Conservation (phyloP, 1,140 invertebrate genomes). For the Drosophila miranda region DNA sequence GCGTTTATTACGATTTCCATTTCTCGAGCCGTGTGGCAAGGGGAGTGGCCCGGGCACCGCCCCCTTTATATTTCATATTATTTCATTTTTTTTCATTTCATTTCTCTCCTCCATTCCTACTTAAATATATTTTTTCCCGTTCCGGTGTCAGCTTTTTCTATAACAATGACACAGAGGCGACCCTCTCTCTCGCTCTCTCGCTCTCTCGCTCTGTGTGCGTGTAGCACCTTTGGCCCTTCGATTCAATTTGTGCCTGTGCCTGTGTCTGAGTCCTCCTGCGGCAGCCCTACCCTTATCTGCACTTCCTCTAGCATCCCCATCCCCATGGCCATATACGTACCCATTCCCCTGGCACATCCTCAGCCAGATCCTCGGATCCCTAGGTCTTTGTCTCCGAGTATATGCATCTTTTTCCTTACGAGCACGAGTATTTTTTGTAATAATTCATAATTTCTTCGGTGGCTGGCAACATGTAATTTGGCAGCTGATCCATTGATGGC, state of each 20-base stretch:
- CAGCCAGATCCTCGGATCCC: constrained; percentile 28
- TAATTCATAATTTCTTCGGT: constrained; percentile 49
- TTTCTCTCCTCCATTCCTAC: not conserved
- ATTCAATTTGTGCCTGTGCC: constrained; percentile 3
- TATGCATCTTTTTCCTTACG: constrained; percentile 15
- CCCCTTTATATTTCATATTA: constrained; percentile 47
- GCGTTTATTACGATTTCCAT: constrained; percentile 75
- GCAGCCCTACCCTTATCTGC: constrained; percentile 15
- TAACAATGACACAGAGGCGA: constrained; percentile 54
- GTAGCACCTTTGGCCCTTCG: constrained; percentile 10
- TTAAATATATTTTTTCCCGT: constrained; percentile 40
- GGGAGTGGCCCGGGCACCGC: constrained; percentile 58
- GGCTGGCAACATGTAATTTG: constrained; percentile 61
- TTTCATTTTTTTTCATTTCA: too few relatives aligned
- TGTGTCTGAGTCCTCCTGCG: not conserved
- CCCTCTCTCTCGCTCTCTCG: constrained; percentile 9
- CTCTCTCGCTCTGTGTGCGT: not conserved
- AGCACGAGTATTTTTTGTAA: constrained; percentile 14
- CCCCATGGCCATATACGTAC: not conserved
- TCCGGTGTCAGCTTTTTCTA: constrained; percentile 75
- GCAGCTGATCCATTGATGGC: constrained; percentile 61
- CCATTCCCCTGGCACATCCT: constrained; percentile 5
- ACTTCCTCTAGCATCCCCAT: constrained; percentile 14
- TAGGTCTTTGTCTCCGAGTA: constrained; percentile 16
- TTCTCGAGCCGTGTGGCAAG: constrained; percentile 60